Evolutionary conservation across 1,140 invertebrate genomes (phyloP).

Genomic region (Psilanteris sp.): DNA sequence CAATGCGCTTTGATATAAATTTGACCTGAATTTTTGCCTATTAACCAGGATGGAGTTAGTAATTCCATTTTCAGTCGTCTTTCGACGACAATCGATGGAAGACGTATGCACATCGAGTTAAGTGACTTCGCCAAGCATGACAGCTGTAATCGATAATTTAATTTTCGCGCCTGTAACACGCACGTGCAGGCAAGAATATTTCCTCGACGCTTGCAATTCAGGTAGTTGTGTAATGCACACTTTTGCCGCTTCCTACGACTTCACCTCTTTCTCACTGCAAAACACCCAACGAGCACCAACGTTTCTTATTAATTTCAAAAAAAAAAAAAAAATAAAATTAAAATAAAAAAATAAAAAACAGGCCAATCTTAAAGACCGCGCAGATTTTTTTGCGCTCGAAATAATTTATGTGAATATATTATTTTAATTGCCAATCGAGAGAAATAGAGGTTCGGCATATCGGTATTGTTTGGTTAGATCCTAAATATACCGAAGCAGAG

Average conservation of each 20-base stretch:
- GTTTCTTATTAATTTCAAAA: too few relatives aligned
- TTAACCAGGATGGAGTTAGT: constrained; percentile 36
- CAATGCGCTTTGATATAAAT: constrained; percentile 39
- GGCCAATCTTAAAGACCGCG: too few relatives aligned
- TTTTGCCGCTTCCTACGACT: constrained; percentile 53
- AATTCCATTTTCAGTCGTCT: constrained; percentile 59
- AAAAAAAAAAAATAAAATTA: too few relatives aligned
- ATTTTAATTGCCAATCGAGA: too few relatives aligned
- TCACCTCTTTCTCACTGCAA: constrained; percentile 19
- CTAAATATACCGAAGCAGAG: too few relatives aligned
- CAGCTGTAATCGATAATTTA: constrained; percentile 66
- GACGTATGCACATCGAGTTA: constrained; percentile 61
- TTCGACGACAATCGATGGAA: constrained; percentile 61
- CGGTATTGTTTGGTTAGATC: too few relatives aligned
- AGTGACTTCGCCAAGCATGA: constrained; percentile 57
- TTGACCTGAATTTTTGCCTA: constrained; percentile 55
- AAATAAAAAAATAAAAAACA: too few relatives aligned
- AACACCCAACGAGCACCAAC: constrained; percentile 3
- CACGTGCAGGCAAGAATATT: constrained; percentile 53
- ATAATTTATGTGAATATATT: too few relatives aligned
- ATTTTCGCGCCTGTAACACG: constrained; percentile 60
- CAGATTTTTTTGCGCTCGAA: too few relatives aligned
- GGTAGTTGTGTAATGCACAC: constrained; percentile 51
- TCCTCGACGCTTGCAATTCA: constrained; percentile 16
- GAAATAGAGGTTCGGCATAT: too few relatives aligned